Percentiles rank a stretch among this genome's conserved stretches.
phyloP scores from a whole-genome alignment of 1,140 invertebrate genomes.

The Ips typographus region DNA sequence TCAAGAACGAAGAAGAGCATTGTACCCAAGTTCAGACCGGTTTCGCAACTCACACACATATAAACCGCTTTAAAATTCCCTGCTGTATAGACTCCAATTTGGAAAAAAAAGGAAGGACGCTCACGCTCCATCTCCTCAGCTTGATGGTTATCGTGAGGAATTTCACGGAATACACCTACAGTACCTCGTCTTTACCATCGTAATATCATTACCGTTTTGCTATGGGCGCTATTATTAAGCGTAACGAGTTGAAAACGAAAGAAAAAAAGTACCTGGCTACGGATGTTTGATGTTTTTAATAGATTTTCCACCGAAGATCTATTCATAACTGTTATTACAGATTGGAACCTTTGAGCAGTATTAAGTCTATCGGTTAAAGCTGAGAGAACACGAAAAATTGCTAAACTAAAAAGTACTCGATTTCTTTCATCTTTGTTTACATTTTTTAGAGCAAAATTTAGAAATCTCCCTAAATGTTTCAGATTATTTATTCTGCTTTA shows the following conservation, averaged over 20 bases:
- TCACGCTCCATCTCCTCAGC: conserved; percentile 15
- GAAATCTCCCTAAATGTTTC: too few species aligned
- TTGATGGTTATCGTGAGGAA: conserved; percentile 17
- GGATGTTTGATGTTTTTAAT: background rate
- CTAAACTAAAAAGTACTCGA: too few species aligned
- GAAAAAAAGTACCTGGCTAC: background rate
- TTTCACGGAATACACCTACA: conserved; percentile 11
- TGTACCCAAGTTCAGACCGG: conserved; percentile 30
- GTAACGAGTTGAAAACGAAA: background rate
- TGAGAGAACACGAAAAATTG: too few species aligned
- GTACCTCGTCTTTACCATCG: background rate
- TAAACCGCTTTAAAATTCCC: conserved; percentile 20
- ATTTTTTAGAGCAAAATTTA: too few species aligned
- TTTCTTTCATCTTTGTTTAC: too few species aligned
- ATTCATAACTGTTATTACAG: too few species aligned
- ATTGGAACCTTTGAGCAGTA: too few species aligned
- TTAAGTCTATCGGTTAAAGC: too few species aligned
- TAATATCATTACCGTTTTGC: conserved; percentile 3
- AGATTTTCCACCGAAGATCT: background rate
- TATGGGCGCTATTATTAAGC: background rate
- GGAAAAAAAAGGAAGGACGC: conserved; percentile 15
- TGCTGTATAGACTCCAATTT: conserved; percentile 9
- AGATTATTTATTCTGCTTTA: too few species aligned
- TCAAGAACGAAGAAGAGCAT: conserved; percentile 25
- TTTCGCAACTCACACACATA: conserved; percentile 12